These are phyloP conservation scores for Plebejus melissa DNA, from an alignment of 2,888 invertebrate genomes.

Conservation along the genomic window DNA sequence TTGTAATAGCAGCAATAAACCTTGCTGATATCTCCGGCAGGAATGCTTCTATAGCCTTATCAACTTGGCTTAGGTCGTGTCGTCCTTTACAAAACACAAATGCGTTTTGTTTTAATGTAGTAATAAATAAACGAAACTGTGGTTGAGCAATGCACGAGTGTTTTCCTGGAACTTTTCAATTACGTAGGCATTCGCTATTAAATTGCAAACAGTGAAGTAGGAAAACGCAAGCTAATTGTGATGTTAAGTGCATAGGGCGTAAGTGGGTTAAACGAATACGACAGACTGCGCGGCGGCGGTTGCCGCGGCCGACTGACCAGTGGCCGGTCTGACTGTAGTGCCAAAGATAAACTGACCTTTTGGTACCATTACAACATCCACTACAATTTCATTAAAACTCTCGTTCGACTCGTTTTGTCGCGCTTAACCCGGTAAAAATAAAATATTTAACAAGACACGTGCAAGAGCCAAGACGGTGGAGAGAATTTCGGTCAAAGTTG, in stretches of 20 bases:
- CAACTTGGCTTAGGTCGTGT: constrained; percentile 63
- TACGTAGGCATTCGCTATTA: constrained; percentile 19
- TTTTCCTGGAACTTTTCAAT: constrained; percentile 15
- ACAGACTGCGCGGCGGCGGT: constrained; percentile 68
- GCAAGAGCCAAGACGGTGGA: not conserved
- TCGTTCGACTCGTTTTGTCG: not conserved
- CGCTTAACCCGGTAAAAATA: not conserved
- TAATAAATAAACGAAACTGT: constrained; percentile 8
- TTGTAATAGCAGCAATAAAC: constrained; percentile 41
- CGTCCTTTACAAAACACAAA: constrained; percentile 46
- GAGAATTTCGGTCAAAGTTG: not conserved
- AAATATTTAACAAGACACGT: not conserved
- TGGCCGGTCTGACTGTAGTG: constrained; percentile 30
- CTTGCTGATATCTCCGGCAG: constrained; percentile 49
- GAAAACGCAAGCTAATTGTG: constrained; percentile 27
- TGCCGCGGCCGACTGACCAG: constrained; percentile 52
- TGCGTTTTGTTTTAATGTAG: constrained; percentile 21
- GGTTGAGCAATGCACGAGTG: not conserved
- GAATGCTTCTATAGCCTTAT: constrained; percentile 62
- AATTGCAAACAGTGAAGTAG: constrained; percentile 16
- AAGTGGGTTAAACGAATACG: constrained; percentile 52
- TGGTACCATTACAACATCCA: constrained; percentile 25
- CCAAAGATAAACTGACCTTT: constrained; percentile 37
- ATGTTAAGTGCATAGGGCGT: constrained; percentile 39
- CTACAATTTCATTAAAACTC: constrained; percentile 14